Evolutionary conservation across 2,888 invertebrate species (phyloP).

Genomic region (Teinopalpus imperialis): DNA sequence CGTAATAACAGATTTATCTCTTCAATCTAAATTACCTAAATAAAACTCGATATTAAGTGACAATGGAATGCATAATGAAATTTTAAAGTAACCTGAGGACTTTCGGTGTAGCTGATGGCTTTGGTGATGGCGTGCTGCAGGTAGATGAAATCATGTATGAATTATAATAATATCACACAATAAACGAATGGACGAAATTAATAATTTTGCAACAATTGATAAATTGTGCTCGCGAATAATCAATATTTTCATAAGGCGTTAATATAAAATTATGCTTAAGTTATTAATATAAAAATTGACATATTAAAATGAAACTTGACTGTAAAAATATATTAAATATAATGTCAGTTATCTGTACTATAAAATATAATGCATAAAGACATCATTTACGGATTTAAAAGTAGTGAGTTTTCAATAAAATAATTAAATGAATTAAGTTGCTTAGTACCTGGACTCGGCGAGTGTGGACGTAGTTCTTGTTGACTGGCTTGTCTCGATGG

Average conservation of each 20-base stretch:
- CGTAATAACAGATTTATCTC: too few species aligned
- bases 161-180: conserved; percentile 41
- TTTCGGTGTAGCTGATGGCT: conserved; percentile 81
- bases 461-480: conserved; percentile 91
- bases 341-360: too few species aligned
- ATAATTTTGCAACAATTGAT: not conserved
- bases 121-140: conserved; percentile 79
- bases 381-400: too few species aligned
- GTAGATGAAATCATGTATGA: conserved; percentile 72
- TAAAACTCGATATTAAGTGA: conserved; percentile 2
- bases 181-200: not conserved
- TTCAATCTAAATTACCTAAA: conserved; percentile 2
- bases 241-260: too few species aligned
- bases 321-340: too few species aligned
- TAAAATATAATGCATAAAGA: too few species aligned
- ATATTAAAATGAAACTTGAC: too few species aligned
- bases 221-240: too few species aligned
- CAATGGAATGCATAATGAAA: conserved; percentile 52
- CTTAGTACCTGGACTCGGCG: conserved; percentile 89
- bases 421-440: too few species aligned
- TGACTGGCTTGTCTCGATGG: conserved; percentile 93
- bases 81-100: conserved; percentile 70
- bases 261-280: too few species aligned
- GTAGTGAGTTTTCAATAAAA: too few species aligned
- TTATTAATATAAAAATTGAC: too few species aligned